Conservation (phyloP, 1,140 invertebrate species). For the Brachionus rotundiformis region DNA sequence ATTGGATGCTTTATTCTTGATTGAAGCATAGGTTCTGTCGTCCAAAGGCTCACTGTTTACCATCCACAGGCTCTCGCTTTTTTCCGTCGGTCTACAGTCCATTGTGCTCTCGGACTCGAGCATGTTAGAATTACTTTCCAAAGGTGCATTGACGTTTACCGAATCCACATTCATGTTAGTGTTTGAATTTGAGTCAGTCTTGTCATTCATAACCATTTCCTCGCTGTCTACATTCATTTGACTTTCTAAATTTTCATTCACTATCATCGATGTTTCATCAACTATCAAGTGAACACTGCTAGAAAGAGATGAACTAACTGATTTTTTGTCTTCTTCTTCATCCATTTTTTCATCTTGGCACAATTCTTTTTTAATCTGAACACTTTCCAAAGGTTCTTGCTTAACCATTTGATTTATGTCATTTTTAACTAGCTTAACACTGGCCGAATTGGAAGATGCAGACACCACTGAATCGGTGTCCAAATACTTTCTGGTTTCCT, state of each 20-base stretch:
- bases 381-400: not conserved
- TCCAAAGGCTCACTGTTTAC: slow-evolving; percentile 20
- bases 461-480: slow-evolving; percentile 29
- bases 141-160: not conserved
- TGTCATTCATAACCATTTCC: not conserved
- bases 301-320: not conserved
- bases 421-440: not conserved
- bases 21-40: not conserved
- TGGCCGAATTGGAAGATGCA: not conserved
- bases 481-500: not conserved
- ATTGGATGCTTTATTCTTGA: slow-evolving; percentile 9
- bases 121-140: slow-evolving; percentile 16
- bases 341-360: slow-evolving; percentile 1
- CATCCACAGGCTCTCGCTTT: not conserved
- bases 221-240: slow-evolving; percentile 39
- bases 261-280: slow-evolving; percentile 33
- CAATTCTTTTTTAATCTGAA: slow-evolving; percentile 1
- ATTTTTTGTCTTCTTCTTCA: slow-evolving; percentile 27
- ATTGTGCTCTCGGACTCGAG: slow-evolving; percentile 11
- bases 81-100: not conserved
- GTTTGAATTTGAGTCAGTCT: slow-evolving; percentile 16
- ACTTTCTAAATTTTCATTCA: slow-evolving; percentile 35
- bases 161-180: slow-evolving; percentile 23
- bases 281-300: slow-evolving; percentile 32
- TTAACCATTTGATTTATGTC: not conserved